Evolutionary conservation across 2,113 vertebrate species (phyloP).

Genomic region (Cyphotilapia sp.): DNA sequence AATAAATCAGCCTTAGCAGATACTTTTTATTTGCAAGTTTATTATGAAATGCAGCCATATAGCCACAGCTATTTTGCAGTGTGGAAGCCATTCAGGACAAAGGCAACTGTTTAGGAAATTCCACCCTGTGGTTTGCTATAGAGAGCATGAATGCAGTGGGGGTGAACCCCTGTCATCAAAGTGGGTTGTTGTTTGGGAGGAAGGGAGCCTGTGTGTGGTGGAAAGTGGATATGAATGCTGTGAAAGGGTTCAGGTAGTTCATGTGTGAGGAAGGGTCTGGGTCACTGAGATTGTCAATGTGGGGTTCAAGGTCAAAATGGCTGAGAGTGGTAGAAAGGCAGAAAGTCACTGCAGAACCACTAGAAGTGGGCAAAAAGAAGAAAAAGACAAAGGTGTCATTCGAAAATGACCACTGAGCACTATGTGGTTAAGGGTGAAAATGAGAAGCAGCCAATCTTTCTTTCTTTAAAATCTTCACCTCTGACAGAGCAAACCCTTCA

Average conservation of each 20-base stretch:
- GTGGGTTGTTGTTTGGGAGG: slow-evolving; percentile 39
- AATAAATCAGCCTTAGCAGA: background rate
- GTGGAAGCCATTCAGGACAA: background rate
- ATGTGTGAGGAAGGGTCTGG: slow-evolving; percentile 26
- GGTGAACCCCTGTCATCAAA: slow-evolving; percentile 40
- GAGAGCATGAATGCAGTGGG: slow-evolving; percentile 5
- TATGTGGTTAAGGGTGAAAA: background rate
- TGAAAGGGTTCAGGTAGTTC: slow-evolving; percentile 47
- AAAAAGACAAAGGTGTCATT: background rate
- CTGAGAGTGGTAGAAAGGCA: background rate
- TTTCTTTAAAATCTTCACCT: background rate
- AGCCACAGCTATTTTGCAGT: background rate
- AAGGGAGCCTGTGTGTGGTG: slow-evolving; percentile 1
- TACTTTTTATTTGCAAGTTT: background rate
- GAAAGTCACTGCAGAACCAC: background rate
- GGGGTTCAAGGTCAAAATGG: slow-evolving; percentile 62
- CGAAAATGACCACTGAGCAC: background rate
- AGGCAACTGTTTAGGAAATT: slow-evolving; percentile 33
- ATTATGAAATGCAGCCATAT: background rate
- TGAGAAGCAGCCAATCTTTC: background rate
- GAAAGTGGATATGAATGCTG: slow-evolving; percentile 36
- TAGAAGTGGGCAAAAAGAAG: background rate
- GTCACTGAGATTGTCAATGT: slow-evolving; percentile 28
- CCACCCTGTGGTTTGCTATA: background rate
- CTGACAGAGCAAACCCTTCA: background rate